A percentile compares a stretch with the other conserved stretches of the same genome.
Evolutionary conservation across 2,113 vertebrate species (phyloP).

Genomic region (Reinhardtius hippoglossoides): DNA sequence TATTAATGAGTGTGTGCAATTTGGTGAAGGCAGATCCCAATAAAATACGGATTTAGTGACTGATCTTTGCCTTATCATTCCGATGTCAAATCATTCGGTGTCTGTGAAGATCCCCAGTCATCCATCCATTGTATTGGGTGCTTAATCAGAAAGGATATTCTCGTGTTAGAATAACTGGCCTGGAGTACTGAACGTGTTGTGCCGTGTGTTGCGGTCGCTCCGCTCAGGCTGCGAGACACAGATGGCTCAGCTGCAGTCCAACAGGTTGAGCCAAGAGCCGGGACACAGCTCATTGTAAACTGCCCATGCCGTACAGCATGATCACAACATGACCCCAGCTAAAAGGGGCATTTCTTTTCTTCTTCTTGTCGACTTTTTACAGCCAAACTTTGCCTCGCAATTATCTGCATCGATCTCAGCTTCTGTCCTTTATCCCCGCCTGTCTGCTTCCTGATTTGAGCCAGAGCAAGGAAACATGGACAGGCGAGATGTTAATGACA

Average conservation of each 20-base stretch:
- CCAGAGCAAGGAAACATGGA: neutral
- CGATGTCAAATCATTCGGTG: neutral
- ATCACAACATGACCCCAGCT: slow-evolving; percentile 32
- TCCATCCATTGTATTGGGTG: slow-evolving; percentile 5
- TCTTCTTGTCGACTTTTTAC: neutral
- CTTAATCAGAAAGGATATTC: slow-evolving; percentile 42
- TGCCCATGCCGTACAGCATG: slow-evolving; percentile 9
- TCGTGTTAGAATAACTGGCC: slow-evolving; percentile 41
- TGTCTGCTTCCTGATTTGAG: slow-evolving; percentile 33
- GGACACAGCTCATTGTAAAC: slow-evolving; percentile 45
- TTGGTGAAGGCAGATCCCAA: too few relatives aligned
- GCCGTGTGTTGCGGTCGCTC: slow-evolving; percentile 36
- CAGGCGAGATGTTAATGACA: slow-evolving; percentile 26
- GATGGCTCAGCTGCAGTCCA: slow-evolving; percentile 69
- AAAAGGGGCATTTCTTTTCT: neutral
- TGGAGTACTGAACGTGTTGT: slow-evolving; percentile 33
- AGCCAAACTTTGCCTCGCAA: slow-evolving; percentile 23
- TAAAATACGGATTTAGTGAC: too few relatives aligned
- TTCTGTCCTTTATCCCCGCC: slow-evolving; percentile 17
- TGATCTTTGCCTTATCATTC: neutral
- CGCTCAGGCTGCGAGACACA: slow-evolving; percentile 65
- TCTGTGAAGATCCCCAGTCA: neutral
- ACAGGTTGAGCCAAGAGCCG: slow-evolving; percentile 53
- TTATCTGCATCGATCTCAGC: slow-evolving; percentile 1
- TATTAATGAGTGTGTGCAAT: too few relatives aligned